phyloP scores from a whole-genome alignment of 1,140 invertebrate species.

The Solen grandis region DNA sequence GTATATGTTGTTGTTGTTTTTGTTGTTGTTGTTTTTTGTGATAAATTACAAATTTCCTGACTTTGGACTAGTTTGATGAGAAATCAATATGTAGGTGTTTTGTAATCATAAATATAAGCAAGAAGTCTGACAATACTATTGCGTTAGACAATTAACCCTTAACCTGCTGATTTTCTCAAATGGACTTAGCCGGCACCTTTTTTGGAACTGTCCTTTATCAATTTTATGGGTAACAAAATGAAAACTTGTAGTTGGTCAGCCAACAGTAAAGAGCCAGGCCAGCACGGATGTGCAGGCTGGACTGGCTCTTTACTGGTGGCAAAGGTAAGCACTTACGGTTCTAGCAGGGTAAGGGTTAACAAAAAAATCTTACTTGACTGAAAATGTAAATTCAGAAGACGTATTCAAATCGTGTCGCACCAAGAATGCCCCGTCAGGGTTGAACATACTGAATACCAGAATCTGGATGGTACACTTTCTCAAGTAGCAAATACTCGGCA shows the following conservation, averaged over 20 bases:
- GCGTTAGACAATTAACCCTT: not conserved
- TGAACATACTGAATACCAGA: slow-evolving; percentile 70
- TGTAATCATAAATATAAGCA: not conserved
- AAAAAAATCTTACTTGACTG: slow-evolving; percentile 93
- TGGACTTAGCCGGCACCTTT: too few relatives aligned
- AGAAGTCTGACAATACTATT: not conserved
- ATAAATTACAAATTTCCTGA: too few relatives aligned
- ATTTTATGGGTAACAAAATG: too few relatives aligned
- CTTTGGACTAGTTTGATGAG: too few relatives aligned
- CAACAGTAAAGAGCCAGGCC: not conserved
- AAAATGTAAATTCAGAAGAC: slow-evolving; percentile 99
- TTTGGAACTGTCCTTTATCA: too few relatives aligned
- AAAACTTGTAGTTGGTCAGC: too few relatives aligned
- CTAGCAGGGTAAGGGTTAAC: not conserved
- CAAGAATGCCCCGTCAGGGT: slow-evolving; percentile 96
- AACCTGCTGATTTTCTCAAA: too few relatives aligned
- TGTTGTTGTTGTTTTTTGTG: too few relatives aligned
- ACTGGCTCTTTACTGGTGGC: too few relatives aligned
- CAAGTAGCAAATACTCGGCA: slow-evolving; percentile 94
- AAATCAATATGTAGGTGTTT: too few relatives aligned
- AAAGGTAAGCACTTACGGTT: too few relatives aligned
- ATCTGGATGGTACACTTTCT: slow-evolving; percentile 88
- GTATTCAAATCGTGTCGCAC: slow-evolving; percentile 99
- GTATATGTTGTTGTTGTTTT: too few relatives aligned
- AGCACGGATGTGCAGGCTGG: not conserved